phyloP scores from a whole-genome alignment of 2,113 vertebrate genomes.

The Burhinus oedicnemus region DNA sequence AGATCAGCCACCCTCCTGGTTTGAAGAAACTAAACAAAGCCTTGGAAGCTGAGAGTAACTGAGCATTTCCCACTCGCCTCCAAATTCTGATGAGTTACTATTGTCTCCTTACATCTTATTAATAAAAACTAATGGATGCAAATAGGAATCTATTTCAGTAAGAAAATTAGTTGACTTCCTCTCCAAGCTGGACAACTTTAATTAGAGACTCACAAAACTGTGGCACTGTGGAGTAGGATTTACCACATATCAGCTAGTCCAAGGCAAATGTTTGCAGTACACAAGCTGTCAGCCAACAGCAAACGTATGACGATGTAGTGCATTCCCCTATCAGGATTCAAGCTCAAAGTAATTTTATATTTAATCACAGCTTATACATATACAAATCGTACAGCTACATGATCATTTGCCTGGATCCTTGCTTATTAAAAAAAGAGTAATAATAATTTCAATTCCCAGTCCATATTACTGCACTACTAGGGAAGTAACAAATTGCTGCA shows the following conservation, averaged over 20 bases:
- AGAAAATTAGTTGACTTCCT: neutral
- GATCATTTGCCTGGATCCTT: neutral
- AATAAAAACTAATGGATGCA: neutral
- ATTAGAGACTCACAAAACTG: neutral
- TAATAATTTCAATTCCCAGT: neutral
- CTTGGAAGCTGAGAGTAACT: neutral
- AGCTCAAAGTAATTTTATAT: neutral
- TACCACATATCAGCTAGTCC: neutral
- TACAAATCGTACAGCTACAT: neutral
- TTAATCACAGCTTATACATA: neutral
- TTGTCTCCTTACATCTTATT: neutral
- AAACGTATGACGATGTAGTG: neutral
- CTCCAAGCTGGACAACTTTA: neutral
- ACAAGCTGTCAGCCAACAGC: neutral
- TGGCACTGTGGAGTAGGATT: neutral
- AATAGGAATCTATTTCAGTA: neutral
- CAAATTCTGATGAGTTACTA: neutral
- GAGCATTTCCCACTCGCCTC: constrained; percentile 18
- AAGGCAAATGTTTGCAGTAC: neutral
- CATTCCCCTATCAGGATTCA: neutral
- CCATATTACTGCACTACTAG: neutral
- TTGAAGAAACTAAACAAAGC: neutral
- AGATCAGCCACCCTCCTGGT: neutral
- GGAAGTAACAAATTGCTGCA: neutral
- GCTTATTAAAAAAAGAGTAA: neutral